phyloP scores from a whole-genome alignment of 2,113 vertebrate species.

The Grammomys surdaster region DNA sequence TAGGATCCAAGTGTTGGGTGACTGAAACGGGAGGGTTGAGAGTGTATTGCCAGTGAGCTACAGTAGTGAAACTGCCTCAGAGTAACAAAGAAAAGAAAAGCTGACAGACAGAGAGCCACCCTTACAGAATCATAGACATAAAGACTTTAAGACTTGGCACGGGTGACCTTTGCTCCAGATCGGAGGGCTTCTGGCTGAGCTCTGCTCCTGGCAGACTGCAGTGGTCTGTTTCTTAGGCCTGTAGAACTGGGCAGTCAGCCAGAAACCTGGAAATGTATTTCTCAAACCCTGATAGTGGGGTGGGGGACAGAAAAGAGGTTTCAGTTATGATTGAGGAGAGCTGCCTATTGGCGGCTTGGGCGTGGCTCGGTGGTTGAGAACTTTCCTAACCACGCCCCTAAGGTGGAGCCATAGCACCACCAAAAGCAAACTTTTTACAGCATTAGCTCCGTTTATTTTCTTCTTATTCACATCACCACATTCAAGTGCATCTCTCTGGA shows the following conservation, averaged over 20 bases:
- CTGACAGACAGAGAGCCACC: not conserved
- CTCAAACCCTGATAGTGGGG: not conserved
- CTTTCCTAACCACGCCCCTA: not conserved
- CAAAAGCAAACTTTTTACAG: not conserved
- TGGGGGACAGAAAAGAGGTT: too few relatives aligned
- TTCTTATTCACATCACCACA: rapidly evolving
- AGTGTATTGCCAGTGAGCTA: not conserved
- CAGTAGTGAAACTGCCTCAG: not conserved
- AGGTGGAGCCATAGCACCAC: not conserved
- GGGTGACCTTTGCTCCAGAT: not conserved
- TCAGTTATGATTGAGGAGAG: not conserved
- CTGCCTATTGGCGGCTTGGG: not conserved
- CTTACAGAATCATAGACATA: not conserved
- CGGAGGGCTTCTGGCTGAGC: not conserved
- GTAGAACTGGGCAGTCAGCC: not conserved
- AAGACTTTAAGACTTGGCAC: not conserved
- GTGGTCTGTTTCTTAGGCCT: not conserved
- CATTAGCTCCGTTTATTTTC: not conserved
- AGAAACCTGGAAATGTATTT: not conserved
- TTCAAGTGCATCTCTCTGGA: not conserved
- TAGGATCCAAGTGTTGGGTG: not conserved
- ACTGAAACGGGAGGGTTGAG: not conserved
- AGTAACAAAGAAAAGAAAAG: not conserved
- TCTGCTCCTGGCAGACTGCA: not conserved
- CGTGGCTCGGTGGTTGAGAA: not conserved